Evolutionary conservation across 2,888 invertebrate genomes (phyloP), one percentile per base, ranked within the genome.

Genomic region (Nomada ferruginata): DNA sequence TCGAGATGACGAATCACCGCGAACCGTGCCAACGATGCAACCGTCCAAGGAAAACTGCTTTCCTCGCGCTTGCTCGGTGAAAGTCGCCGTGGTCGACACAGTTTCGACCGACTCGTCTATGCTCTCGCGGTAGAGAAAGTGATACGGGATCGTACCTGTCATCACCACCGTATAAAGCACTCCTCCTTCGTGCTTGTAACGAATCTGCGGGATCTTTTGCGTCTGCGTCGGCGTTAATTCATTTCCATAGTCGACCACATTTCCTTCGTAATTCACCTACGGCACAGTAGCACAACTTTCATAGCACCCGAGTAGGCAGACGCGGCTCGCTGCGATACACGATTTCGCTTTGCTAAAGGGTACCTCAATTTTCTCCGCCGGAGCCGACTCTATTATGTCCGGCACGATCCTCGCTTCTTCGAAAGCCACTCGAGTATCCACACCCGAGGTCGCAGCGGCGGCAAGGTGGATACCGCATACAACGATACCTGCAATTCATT

Each of bases 181-280:
- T 73, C 93, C 93, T 20, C 93, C 93, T 36, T 93, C 93, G 74
- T 93, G 93, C 73, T 93, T 92, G 73, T 92, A 93, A 83, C 92
- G 93, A 47, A 93, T 88, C 70, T 93, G 92, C 2, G 93, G 93
- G 74, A 93, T 88, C 26, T 90, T 60, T 57, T 92, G 91, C 7
- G 92, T 90, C 65, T 91, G 89, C 11, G 90, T 92, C 11, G 93
- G 93, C 11, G 91, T 90, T 15, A 93, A 66, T 78, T 93, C 93
- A 64, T 89, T 93, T 57, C 93, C 93, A 36, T 93, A 83, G 44
- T 92, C 86, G 4, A 93, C 87, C 44, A 78, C 79, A 55, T 90
- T 92, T 11, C 89, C 78, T 15, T 94, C 92, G 60, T 93, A 93
- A 81, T 92, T 93, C 9, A 93, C 88, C 93, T 93, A 36, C 36